Base-by-base conservation (phyloP, 2,797 vertebrate genomes). In the Crenuchus spilurus region DNA sequence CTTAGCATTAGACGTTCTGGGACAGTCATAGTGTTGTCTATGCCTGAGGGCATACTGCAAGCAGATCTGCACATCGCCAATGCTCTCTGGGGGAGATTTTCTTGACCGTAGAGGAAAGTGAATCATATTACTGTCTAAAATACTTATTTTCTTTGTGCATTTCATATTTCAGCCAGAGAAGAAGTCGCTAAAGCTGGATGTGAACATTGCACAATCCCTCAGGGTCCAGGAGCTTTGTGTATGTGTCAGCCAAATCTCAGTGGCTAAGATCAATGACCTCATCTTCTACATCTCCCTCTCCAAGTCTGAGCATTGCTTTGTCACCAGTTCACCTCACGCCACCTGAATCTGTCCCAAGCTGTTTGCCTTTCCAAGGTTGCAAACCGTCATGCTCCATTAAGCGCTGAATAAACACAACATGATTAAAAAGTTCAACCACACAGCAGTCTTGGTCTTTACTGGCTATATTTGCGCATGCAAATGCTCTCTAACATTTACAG, bases 301-400 rank as follows among this genome's bases (percentile, higher is more conserved):
- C 18, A 16, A 14, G 30, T 14, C 44, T 30, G 6, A 54, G 26
- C 31, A 26, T 35, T 31, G 28, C 30, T 62, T 65, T 48, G 8
- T 58, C 20, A 51, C 62, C 33, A 2, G 0, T 49, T 71, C 57
- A 41, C 61, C 42, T 28, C 33, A 58, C 22, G 33, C 14, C 33
- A 67, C n/a, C 46, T 39, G 37, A 63, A 39, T n/a, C 48, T 70
- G 16, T 57, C 41, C 5, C 30, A 51, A 10, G 41, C 13, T 20
- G 49, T 49, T 33, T 72, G 20, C 26, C n/a, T 0, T 48, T 33
- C 7, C 44, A 64, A 63, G 65, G 5, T 31, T 42, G 41, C 14
- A 67, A 80, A 55, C 37, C 49, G 20, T 55, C 31, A 54, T 13
- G 10, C 57, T 41, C 41, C 52, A 62, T 49, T 72, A 46, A 39